These are phyloP conservation scores for Ailuropoda melanoleuca DNA, from an alignment of 2,113 vertebrate species.

Conservation along the genomic window DNA sequence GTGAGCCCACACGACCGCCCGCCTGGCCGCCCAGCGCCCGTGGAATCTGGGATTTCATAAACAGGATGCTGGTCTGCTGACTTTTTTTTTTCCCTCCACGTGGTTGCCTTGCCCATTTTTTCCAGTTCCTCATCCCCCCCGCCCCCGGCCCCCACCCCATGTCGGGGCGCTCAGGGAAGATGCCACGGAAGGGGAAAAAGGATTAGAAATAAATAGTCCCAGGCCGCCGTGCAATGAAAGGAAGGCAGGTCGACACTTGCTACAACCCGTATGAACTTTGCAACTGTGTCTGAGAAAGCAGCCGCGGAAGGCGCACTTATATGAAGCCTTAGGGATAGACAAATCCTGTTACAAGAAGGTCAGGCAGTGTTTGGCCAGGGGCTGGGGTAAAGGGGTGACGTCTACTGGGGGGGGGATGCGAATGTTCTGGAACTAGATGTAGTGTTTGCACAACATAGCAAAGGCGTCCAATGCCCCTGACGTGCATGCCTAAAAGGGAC, in stretches of 20 bases:
- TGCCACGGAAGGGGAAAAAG: fast-evolving
- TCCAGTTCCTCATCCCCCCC: not conserved
- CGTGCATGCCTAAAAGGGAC: not conserved
- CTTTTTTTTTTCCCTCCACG: not conserved
- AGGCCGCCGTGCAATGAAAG: not conserved
- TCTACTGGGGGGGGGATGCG: no score
- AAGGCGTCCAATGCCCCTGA: not conserved
- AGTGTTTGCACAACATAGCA: not conserved
- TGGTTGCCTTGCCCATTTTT: not conserved
- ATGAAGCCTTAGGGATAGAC: fast-evolving
- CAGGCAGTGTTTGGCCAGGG: not conserved
- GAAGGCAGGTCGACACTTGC: fast-evolving
- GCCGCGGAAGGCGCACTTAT: not conserved
- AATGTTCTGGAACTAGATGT: not conserved
- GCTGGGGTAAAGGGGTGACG: not conserved
- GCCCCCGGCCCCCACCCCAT: not conserved
- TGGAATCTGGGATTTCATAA: not conserved
- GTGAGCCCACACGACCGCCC: fast-evolving
- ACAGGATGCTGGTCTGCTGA: not conserved
- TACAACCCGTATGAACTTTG: fast-evolving
- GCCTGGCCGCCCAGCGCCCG: not conserved
- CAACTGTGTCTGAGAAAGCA: not conserved
- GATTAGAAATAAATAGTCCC: not conserved
- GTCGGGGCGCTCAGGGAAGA: not conserved
- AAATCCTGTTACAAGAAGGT: not conserved